These are phyloP conservation scores for Catonia carolina DNA, from an alignment of 2,888 invertebrate species.

Conservation along the genomic window DNA sequence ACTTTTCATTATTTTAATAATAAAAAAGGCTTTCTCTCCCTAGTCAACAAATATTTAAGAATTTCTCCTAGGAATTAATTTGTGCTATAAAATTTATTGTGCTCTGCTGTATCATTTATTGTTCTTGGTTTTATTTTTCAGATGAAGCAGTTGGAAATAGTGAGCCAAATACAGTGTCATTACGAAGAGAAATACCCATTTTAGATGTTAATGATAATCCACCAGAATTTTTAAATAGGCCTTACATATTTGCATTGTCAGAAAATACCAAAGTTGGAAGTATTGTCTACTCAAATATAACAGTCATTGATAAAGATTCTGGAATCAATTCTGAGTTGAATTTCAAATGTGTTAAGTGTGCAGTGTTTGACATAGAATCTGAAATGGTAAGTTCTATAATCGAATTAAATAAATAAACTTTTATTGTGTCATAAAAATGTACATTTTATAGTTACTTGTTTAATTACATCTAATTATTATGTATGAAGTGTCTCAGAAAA, in stretches of 20 bases:
- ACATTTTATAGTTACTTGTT: background rate
- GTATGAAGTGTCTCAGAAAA: background rate
- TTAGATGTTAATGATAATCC: constrained; percentile 75
- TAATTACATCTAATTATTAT: background rate
- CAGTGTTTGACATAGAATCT: constrained; percentile 58
- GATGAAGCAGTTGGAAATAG: constrained; percentile 62
- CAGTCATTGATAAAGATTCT: constrained; percentile 64
- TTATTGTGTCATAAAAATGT: background rate
- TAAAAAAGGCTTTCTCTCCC: too few species aligned
- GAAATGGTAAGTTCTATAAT: constrained; percentile 60
- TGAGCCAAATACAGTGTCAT: constrained; percentile 71
- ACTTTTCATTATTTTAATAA: too few species aligned
- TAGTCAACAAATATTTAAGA: too few species aligned
- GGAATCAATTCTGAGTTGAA: constrained; percentile 64
- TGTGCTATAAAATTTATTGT: too few species aligned
- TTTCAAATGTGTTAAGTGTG: constrained; percentile 62
- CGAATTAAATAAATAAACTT: background rate
- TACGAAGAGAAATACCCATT: constrained; percentile 67
- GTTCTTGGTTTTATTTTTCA: too few species aligned
- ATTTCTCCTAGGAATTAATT: too few species aligned
- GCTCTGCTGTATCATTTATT: too few species aligned
- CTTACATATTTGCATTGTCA: constrained; percentile 63
- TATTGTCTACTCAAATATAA: constrained; percentile 55
- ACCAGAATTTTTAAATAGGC: constrained; percentile 66
- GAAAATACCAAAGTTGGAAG: constrained; percentile 61